A percentile compares a stretch with the other conserved stretches of the same genome.
Evolutionary conservation across 2,888 invertebrate genomes (phyloP).

Genomic region (Acronicta psi): DNA sequence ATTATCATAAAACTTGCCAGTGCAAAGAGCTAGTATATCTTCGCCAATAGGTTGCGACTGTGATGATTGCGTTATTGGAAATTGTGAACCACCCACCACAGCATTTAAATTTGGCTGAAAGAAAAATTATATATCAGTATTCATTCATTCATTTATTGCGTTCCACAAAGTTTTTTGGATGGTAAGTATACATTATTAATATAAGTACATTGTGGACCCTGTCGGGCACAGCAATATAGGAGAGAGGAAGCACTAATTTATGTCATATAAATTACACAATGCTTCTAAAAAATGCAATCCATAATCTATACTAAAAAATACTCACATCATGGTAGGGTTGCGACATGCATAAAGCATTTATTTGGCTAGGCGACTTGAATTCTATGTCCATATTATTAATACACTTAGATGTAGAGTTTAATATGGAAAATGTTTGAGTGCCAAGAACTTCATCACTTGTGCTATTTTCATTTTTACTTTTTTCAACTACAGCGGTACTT

Average conservation of each 20-base stretch:
- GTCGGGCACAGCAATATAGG: no score
- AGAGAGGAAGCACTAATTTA: no score
- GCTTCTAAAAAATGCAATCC: background rate
- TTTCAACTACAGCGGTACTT: conserved; percentile 47
- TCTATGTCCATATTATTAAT: conserved; percentile 13
- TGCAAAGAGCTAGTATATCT: conserved; percentile 87
- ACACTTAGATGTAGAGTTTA: conserved; percentile 52
- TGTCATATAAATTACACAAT: no score
- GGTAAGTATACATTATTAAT: no score
- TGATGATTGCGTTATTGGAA: conserved; percentile 68
- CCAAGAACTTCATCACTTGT: conserved; percentile 62
- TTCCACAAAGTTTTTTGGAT: no score
- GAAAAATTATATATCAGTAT: no score
- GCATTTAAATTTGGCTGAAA: conserved; percentile 82
- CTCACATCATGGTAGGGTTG: conserved; percentile 71
- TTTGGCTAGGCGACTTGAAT: conserved; percentile 35
- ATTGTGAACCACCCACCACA: conserved; percentile 85
- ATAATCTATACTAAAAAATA: conserved; percentile 32
- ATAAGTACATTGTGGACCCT: no score
- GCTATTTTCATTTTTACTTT: conserved; percentile 32
- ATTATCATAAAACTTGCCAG: conserved; percentile 88
- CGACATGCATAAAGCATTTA: conserved; percentile 62
- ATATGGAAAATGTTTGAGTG: conserved; percentile 78
- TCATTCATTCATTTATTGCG: no score
- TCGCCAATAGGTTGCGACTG: conserved; percentile 80